Base-by-base conservation (phyloP, 2,888 invertebrate species). In the Osmoderma eremita region DNA sequence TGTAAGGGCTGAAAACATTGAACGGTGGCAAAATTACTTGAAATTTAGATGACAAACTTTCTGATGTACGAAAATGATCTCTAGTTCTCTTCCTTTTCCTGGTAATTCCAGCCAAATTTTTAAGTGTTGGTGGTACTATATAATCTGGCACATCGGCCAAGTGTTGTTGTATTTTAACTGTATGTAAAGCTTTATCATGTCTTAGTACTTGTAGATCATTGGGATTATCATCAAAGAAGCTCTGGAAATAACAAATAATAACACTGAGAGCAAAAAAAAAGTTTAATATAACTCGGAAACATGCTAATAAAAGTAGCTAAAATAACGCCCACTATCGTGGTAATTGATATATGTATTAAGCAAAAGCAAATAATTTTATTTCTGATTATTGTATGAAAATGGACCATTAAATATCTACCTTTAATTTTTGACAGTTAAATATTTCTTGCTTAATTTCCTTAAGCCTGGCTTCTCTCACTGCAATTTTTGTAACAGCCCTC, bases 381-480 rank as follows among this genome's bases (percentile, higher is more conserved):
- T n/a, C n/a, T n/a, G n/a, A n/a, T n/a, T n/a, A n/a, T n/a, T n/a
- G n/a, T n/a, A n/a, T n/a, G n/a, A n/a, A n/a, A n/a, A n/a, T n/a
- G n/a, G n/a, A n/a, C n/a, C n/a, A n/a, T n/a, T 15, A 51, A 13
- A n/a, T 22, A 4, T 22, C 68, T 76, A 90, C 90, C 85, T 95
- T 96, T 18, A 98, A 83, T 81, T 95, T 96, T 79, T 94, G 89
- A 70, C 95, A 96, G 80, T 94, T 95, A 70, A 98, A 86, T 67
- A 98, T 90, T 84, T 99, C 98, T 67, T 88, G 88, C 81, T 94
- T 94, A 75, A 99, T 98, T 86, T 99, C 99, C 79, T 94, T 95
- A 54, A 98, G 85, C 18, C 98, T 86, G 0, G 98, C 97, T 82
- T 98, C 97, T 51, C 95, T 86, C 1, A 99, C 92, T 0, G 97